Base-by-base conservation (phyloP, 1,140 invertebrate species). In the Agrypnia vestita region DNA sequence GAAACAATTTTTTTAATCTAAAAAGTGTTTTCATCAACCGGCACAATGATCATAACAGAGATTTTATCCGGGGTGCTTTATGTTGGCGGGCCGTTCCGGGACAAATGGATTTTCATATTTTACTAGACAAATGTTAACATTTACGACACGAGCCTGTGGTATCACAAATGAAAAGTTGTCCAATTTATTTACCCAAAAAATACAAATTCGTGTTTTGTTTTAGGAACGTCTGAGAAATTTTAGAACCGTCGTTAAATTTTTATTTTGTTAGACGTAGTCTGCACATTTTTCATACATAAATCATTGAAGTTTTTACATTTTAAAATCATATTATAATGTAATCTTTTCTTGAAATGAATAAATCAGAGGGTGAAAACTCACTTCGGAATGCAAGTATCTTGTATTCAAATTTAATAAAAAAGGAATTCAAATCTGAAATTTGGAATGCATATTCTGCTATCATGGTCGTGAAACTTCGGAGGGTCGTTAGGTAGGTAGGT, bases 51-150 rank as follows among this genome's bases (percentile, higher is more conserved):
- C 67, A 49, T 53, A 71, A 53, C 25, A 25, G 67, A 71, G 67
- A 71, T 71, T 51, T 71, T 71, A 71, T 71, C 67, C 11, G 67
- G 7, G 19, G 44, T 71, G 46, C 49, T 71, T 49, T 71, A 51
- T 71, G 61, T 64, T 15, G 44, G n/a, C 64, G 47, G 46, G 17
- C 21, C 46, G 67, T 47, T 12, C 17, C 67, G 25, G 12, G 13
- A 53, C 67, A 51, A 71, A 71, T 71, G 67, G 67, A 51, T 71
- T 69, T 69, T 69, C 64, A 69, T 69, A 69, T 69, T 71, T 71
- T 25, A 71, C 67, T 71, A 71, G 67, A 71, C 67, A 51, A 53
- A 51, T 13, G 67, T 11, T 21, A 25, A 71, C 67, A 71, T 71
- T 53, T 51, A 71, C 47, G 21, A 49, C 17, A 19, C 64, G 43